Evolutionary conservation across 2,888 invertebrate species (phyloP).

Genomic region (Ischnura elegans): DNA sequence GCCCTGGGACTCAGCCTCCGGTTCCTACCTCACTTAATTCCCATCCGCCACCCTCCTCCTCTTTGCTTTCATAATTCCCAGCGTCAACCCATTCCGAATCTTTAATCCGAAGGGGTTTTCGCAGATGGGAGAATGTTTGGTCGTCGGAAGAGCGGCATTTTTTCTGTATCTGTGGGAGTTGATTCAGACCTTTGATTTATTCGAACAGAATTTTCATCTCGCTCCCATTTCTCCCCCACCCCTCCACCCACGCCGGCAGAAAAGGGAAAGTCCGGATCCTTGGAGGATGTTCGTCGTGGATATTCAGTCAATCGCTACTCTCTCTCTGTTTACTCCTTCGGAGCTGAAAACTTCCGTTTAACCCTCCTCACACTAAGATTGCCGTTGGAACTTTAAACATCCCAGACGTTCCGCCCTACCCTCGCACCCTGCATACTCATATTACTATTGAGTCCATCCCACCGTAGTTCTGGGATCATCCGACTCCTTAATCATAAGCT

Average conservation of each 20-base stretch:
- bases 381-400: not conserved
- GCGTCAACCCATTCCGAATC: slow-evolving; percentile 43
- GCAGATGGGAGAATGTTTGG: not conserved
- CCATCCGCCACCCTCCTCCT: not conserved
- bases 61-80: slow-evolving; percentile 47
- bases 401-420: not conserved
- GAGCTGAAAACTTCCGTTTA: not conserved
- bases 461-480: not conserved
- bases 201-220: slow-evolving; percentile 46
- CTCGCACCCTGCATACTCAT: not conserved
- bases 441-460: not conserved
- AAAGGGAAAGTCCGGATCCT: not conserved
- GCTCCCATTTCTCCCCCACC: not conserved
- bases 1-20: not conserved
- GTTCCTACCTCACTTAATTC: not conserved
- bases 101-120: not conserved
- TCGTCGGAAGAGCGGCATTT: not conserved
- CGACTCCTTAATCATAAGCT: not conserved
- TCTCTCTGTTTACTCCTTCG: slow-evolving; percentile 27
- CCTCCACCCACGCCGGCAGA: not conserved
- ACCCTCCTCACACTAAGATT: not conserved
- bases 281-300: not conserved
- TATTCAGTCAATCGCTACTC: slow-evolving; percentile 10
- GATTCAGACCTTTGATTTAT: slow-evolving; percentile 41
- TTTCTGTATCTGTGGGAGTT: slow-evolving; percentile 21